Percentiles rank a stretch among this genome's conserved stretches.
Conservation (phyloP, 1,140 invertebrate genomes). For the Planococcus citri region DNA sequence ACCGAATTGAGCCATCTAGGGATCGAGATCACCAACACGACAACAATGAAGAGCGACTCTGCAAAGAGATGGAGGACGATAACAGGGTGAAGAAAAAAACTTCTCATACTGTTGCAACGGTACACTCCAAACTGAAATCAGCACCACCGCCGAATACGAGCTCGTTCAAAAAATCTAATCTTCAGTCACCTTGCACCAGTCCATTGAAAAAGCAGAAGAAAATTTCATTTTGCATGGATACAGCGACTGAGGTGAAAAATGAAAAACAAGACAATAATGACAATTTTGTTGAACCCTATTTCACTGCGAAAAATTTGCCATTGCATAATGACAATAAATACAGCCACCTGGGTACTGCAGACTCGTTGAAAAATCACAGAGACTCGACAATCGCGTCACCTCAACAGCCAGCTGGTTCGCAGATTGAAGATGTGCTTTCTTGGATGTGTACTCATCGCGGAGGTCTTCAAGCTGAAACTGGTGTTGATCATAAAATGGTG, state of each 20-base stretch:
- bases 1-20: too few relatives aligned
- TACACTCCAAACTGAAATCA: not conserved
- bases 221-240: not conserved
- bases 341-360: not conserved
- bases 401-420: not conserved
- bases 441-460: slow-evolving; percentile 5
- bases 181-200: not conserved
- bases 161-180: not conserved
- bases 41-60: not conserved
- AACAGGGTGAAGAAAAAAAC: not conserved
- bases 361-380: not conserved
- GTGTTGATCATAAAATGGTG: too few relatives aligned
- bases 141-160: not conserved
- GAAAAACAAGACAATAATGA: not conserved
- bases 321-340: not conserved
- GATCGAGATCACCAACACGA: not conserved
- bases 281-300: slow-evolving; percentile 1
- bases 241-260: not conserved
- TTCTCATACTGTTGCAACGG: too few relatives aligned
- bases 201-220: slow-evolving; percentile 1
- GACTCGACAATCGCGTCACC: not conserved
- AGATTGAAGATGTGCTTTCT: not conserved
- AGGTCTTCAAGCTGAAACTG: too few relatives aligned
- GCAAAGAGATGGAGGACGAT: not conserved
- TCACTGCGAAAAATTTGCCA: not conserved